Evolutionary conservation across 2,113 vertebrate species (phyloP).

Genomic region (Oryzias woworae): DNA sequence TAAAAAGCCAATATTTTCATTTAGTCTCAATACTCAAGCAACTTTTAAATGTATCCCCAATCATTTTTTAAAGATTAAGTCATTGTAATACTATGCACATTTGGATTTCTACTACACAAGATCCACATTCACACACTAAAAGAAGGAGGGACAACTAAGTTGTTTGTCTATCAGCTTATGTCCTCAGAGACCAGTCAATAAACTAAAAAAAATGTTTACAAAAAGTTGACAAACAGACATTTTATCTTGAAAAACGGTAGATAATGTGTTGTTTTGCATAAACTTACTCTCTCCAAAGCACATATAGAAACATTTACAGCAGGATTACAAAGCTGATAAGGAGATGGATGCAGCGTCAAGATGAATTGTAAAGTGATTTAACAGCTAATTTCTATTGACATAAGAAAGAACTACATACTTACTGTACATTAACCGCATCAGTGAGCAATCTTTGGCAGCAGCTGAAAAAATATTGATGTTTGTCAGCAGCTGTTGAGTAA

Average conservation of each 20-base stretch:
- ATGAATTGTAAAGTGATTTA: conserved; percentile 30
- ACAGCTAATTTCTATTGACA: conserved; percentile 42
- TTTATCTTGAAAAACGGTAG: background rate
- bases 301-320: conserved; percentile 11
- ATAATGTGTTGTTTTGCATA: background rate
- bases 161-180: no score
- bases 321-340: conserved; percentile 19
- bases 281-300: background rate
- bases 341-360: conserved; percentile 17
- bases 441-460: conserved; percentile 36
- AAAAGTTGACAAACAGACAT: background rate
- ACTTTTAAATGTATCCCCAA: no score
- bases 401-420: conserved; percentile 30
- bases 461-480: conserved; percentile 34
- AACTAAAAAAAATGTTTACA: background rate
- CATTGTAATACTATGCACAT: no score
- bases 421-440: conserved; percentile 37
- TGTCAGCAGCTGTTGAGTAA: conserved; percentile 27
- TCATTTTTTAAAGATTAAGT: no score
- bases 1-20: no score
- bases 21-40: no score
- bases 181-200: background rate
- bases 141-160: no score
- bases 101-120: no score
- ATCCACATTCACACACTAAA: no score